A percentile compares a stretch with the other conserved stretches of the same genome.
These are phyloP conservation scores for Heliothis subflexa DNA, from an alignment of 1,140 invertebrate species.

Conservation along the genomic window DNA sequence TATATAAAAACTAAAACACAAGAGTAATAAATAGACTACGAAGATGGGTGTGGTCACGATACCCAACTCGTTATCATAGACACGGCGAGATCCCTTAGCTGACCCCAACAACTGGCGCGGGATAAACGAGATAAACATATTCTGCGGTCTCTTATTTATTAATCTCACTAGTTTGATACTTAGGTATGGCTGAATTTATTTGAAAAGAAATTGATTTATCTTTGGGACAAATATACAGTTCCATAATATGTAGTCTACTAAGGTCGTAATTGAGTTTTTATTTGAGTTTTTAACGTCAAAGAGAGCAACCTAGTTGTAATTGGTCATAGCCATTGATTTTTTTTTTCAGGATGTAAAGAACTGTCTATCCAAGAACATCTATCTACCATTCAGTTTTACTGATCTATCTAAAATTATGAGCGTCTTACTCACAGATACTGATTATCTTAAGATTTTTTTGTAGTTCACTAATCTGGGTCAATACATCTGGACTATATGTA, in stretches of 20 bases:
- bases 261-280: too few relatives aligned
- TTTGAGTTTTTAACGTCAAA: too few relatives aligned
- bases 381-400: too few relatives aligned
- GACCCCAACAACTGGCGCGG: constrained; percentile 18
- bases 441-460: too few relatives aligned
- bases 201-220: neutral
- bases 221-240: neutral
- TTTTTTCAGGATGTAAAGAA: too few relatives aligned
- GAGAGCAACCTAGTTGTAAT: too few relatives aligned
- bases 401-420: too few relatives aligned
- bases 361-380: too few relatives aligned
- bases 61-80: neutral
- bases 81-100: neutral
- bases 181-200: neutral
- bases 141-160: constrained; percentile 21
- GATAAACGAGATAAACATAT: constrained; percentile 5
- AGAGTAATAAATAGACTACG: neutral
- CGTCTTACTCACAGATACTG: too few relatives aligned
- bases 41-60: neutral
- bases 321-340: too few relatives aligned
- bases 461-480: too few relatives aligned
- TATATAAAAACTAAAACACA: neutral
- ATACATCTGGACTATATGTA: too few relatives aligned
- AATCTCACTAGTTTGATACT: neutral
- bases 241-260: neutral